Percentiles rank a stretch among this genome's conserved stretches.
phyloP scores from a whole-genome alignment of 2,797 vertebrate species.

The Ptychadena robeensis region DNA sequence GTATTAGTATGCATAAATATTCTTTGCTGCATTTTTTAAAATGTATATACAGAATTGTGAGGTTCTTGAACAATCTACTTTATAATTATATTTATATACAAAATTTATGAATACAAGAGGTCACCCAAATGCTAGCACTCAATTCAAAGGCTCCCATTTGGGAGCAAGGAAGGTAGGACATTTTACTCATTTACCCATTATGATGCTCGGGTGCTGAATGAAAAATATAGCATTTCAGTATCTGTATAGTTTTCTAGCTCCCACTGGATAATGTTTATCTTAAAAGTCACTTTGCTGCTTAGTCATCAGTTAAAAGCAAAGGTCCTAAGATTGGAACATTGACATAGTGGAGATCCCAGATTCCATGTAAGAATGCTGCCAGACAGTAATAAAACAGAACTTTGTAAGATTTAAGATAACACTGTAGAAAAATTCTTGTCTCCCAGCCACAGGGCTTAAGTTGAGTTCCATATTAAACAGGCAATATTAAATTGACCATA shows the following conservation, averaged over 20 bases:
- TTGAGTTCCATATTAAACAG: constrained; percentile 39
- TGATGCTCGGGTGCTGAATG: neutral
- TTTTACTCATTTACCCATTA: too few species aligned
- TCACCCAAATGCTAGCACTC: too few species aligned
- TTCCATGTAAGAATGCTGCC: neutral
- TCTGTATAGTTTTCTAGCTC: neutral
- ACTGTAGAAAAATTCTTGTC: constrained; percentile 29
- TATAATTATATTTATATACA: too few species aligned
- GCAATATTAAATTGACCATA: constrained; percentile 4
- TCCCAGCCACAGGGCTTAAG: constrained; percentile 1
- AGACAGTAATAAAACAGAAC: constrained; percentile 30
- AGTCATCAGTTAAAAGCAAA: constrained; percentile 24
- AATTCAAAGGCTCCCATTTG: too few species aligned
- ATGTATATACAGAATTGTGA: too few species aligned
- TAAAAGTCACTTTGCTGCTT: constrained; percentile 25
- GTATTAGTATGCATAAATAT: too few species aligned
- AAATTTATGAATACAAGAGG: too few species aligned
- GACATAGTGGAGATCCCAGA: constrained; percentile 3
- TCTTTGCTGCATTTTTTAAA: too few species aligned
- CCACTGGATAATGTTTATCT: neutral
- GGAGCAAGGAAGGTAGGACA: too few species aligned
- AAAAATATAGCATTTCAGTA: neutral
- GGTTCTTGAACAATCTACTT: too few species aligned
- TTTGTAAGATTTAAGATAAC: constrained; percentile 24
- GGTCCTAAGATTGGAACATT: neutral